A percentile compares a stretch with the other conserved stretches of the same genome.
phyloP scores from a whole-genome alignment of 2,797 vertebrate genomes.

The Neopelma chrysocephalum region DNA sequence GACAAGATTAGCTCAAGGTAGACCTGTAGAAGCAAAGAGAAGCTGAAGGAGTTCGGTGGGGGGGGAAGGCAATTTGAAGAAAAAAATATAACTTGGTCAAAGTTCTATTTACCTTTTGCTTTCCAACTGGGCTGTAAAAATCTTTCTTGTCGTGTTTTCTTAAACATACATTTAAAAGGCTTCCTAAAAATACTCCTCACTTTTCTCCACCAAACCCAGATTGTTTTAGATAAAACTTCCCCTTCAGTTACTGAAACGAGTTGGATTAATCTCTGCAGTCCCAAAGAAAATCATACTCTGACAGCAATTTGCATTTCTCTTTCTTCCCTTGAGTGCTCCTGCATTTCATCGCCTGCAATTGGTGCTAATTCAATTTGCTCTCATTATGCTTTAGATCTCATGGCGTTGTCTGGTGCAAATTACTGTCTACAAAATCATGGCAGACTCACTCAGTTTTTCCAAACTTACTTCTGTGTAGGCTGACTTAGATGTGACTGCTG shows the following conservation, averaged over 20 bases:
- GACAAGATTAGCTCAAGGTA: background rate
- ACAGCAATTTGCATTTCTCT: background rate
- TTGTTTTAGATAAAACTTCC: background rate
- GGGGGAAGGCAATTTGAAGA: background rate
- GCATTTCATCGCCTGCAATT: background rate
- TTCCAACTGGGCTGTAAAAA: background rate
- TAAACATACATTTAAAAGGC: background rate
- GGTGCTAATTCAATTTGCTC: conserved; percentile 23
- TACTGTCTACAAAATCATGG: background rate
- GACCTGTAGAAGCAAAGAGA: background rate
- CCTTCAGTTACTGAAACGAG: background rate
- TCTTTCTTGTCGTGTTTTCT: background rate
- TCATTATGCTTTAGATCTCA: background rate
- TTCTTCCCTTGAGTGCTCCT: background rate
- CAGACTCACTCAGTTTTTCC: background rate
- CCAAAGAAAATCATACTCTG: background rate
- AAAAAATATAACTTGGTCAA: background rate
- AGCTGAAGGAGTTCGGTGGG: background rate
- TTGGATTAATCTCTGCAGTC: background rate
- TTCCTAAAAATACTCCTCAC: background rate
- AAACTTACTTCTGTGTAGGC: background rate
- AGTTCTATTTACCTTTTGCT: background rate
- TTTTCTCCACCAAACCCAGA: background rate
- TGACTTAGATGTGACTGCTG: background rate
- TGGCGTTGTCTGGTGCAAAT: background rate